Percentiles rank a stretch among this genome's conserved stretches.
These are phyloP conservation scores for Palythoa heliodiscus DNA, from an alignment of 92 coral and sea anemone genomes.

Conservation along the genomic window DNA sequence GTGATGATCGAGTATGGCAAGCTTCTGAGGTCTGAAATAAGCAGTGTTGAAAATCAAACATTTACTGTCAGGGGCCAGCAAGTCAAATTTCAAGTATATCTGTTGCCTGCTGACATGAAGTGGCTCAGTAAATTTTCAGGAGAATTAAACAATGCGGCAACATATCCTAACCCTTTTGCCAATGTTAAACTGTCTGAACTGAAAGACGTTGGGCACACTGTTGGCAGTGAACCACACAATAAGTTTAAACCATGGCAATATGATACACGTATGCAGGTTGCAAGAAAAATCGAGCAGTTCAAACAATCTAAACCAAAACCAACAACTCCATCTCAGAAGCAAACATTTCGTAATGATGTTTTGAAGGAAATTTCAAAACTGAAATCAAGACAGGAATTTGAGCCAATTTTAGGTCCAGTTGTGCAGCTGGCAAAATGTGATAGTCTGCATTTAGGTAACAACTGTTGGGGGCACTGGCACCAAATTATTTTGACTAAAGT, in stretches of 20 bases:
- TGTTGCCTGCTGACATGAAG: constrained; percentile 52
- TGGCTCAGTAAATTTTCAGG: constrained; percentile 47
- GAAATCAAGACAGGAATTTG: constrained; percentile 63
- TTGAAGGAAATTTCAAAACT: constrained; percentile 64
- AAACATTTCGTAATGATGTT: constrained; percentile 54
- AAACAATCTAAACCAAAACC: constrained; percentile 59
- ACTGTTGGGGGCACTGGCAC: constrained; percentile 81
- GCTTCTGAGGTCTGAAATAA: constrained; percentile 48
- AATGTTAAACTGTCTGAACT: constrained; percentile 51
- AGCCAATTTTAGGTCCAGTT: constrained; percentile 66
- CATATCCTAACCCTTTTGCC: constrained; percentile 58
- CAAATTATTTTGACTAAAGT: constrained; percentile 62
- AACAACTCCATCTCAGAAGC: constrained; percentile 57
- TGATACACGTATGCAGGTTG: constrained; percentile 53
- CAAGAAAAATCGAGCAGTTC: constrained; percentile 55
- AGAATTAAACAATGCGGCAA: constrained; percentile 32
- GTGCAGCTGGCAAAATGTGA: constrained; percentile 63
- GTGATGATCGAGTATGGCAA: constrained; percentile 66
- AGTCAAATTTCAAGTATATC: constrained; percentile 38
- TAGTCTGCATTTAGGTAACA: constrained; percentile 67
- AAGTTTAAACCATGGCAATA: constrained; percentile 75
- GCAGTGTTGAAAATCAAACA: constrained; percentile 46
- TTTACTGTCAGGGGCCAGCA: constrained; percentile 47
- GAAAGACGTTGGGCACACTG: constrained; percentile 38
- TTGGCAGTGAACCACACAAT: constrained; percentile 39